These are phyloP conservation scores for Lutjanus campechanus DNA, from an alignment of 2,797 vertebrate genomes.

Conservation along the genomic window DNA sequence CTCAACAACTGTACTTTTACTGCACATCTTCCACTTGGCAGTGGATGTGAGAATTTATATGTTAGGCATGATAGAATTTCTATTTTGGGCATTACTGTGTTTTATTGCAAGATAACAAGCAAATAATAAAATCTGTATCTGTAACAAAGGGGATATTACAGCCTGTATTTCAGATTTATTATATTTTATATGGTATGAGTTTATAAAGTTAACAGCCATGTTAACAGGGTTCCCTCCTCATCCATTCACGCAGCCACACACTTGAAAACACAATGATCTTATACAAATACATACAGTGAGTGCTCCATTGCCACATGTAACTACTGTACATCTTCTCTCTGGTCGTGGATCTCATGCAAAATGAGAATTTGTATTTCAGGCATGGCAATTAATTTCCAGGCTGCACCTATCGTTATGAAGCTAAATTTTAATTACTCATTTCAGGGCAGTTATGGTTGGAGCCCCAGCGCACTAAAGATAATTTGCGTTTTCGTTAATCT, in stretches of 20 bases:
- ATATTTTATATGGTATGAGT: constrained; percentile 17
- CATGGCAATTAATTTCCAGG: constrained; percentile 75
- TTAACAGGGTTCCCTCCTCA: constrained; percentile 15
- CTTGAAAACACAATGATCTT: constrained; percentile 14
- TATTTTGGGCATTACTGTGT: background rate
- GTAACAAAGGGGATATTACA: constrained; percentile 15
- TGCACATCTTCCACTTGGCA: too few species aligned
- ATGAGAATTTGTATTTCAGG: constrained; percentile 61
- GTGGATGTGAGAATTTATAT: too few species aligned
- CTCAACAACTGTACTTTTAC: too few species aligned
- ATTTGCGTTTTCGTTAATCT: constrained; percentile 78
- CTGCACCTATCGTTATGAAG: constrained; percentile 81
- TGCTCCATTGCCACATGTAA: constrained; percentile 20
- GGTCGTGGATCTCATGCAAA: constrained; percentile 50
- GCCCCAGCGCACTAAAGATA: constrained; percentile 74
- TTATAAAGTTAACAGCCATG: constrained; percentile 36
- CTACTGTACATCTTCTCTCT: constrained; percentile 27
- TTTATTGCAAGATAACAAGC: constrained; percentile 22
- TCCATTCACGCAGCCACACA: constrained; percentile 2
- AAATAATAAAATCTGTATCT: constrained; percentile 18
- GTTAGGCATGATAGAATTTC: too few species aligned
- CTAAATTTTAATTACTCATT: constrained; percentile 85
- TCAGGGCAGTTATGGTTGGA: constrained; percentile 77
- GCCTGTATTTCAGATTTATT: constrained; percentile 3
- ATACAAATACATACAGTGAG: constrained; percentile 13